These are phyloP conservation scores for Papilio polytes DNA, from an alignment of 1,140 invertebrate genomes.

Conservation along the genomic window DNA sequence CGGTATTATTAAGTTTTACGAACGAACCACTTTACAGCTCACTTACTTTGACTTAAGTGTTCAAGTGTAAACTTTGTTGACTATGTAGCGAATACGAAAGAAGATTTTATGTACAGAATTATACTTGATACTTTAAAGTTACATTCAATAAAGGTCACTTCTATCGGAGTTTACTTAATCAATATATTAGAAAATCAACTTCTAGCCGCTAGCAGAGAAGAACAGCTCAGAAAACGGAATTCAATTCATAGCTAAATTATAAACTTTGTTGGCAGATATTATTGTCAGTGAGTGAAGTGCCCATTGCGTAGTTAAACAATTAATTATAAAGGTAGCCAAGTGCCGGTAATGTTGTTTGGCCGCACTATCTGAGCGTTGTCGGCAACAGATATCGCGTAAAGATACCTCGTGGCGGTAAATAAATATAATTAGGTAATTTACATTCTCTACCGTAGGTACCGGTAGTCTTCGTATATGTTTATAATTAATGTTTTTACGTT, in stretches of 20 bases:
- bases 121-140: not conserved
- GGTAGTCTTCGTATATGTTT: constrained; percentile 32
- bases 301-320: not conserved
- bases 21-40: constrained; percentile 38
- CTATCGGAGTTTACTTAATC: not conserved
- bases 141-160: not conserved
- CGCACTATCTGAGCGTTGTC: not conserved
- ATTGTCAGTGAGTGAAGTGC: not conserved
- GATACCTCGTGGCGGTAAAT: constrained; percentile 26
- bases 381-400: constrained; percentile 26
- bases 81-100: constrained; percentile 17
- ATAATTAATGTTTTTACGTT: constrained; percentile 40
- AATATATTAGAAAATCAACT: not conserved
- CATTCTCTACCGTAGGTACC: constrained; percentile 27
- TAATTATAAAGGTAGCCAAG: constrained; percentile 6
- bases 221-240: not conserved
- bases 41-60: constrained; percentile 32
- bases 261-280: not conserved
- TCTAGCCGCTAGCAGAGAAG: not conserved
- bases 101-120: not conserved
- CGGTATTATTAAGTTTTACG: constrained; percentile 36
- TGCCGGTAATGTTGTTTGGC: not conserved
- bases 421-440: constrained; percentile 38
- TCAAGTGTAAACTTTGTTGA: constrained; percentile 35
- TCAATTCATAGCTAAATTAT: not conserved